A percentile compares a stretch with the other conserved stretches of the same genome.
Conservation (phyloP, 1,140 invertebrate genomes). For the Diorhabda carinulata region DNA sequence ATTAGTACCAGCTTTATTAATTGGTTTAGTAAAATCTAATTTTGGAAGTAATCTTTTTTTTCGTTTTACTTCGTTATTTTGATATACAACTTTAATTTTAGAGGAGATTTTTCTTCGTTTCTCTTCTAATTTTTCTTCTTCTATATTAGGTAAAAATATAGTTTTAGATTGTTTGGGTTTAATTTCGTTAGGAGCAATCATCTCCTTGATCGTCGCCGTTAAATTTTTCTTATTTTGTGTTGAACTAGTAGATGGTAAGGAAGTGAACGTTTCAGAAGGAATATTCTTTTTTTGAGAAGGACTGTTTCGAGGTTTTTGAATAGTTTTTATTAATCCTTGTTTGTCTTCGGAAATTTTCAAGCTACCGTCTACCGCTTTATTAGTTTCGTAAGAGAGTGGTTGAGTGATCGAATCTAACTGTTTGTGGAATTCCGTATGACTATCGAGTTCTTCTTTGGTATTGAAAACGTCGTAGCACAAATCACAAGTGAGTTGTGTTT, state of each 20-base stretch:
- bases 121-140: not conserved
- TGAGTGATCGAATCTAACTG: constrained; percentile 15
- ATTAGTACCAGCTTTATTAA: too few relatives aligned
- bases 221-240: not conserved
- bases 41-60: too few relatives aligned
- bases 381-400: constrained; percentile 17
- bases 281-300: not conserved
- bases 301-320: not conserved
- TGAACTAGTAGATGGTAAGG: not conserved
- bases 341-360: constrained; percentile 12
- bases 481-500: constrained; percentile 24
- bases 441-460: constrained; percentile 21
- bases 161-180: constrained; percentile 11
- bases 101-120: not conserved
- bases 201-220: constrained; percentile 11
- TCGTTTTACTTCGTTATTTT: too few relatives aligned
- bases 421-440: constrained; percentile 23
- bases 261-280: not conserved
- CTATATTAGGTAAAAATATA: constrained; percentile 11
- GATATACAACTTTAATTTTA: too few relatives aligned
- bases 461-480: constrained; percentile 28
- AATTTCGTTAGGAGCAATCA: constrained; percentile 8
- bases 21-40: too few relatives aligned
- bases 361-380: constrained; percentile 8
- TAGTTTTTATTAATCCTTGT: not conserved